Percentiles rank a stretch among this genome's conserved stretches.
These are phyloP conservation scores for Hypsibius dujardini DNA, from an alignment of 1,140 invertebrate genomes.

Conservation along the genomic window DNA sequence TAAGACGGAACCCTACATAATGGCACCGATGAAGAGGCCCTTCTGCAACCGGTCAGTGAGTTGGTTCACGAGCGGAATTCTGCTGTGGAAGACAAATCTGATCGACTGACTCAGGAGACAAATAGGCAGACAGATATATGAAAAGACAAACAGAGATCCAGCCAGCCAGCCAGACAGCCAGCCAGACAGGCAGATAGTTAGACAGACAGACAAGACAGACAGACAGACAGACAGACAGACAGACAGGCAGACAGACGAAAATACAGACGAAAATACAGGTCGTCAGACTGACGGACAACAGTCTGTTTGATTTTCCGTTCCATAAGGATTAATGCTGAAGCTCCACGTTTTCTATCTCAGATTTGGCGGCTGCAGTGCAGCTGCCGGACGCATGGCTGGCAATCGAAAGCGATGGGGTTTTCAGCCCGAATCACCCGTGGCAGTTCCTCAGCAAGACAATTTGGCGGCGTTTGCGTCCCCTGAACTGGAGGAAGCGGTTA, in stretches of 20 bases:
- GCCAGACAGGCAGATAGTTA: not conserved
- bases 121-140: too few species aligned
- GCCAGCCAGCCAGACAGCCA: too few species aligned
- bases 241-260: not conserved
- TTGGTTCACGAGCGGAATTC: too few species aligned
- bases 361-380: not conserved
- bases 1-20: too few species aligned
- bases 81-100: too few species aligned
- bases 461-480: not conserved
- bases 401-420: conserved; percentile 5
- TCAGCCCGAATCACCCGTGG: not conserved
- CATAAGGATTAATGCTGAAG: too few species aligned
- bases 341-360: too few species aligned
- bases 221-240: not conserved
- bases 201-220: not conserved
- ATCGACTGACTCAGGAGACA: too few species aligned
- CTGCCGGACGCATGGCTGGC: not conserved
- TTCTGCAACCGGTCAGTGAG: too few species aligned
- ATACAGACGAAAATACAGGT: not conserved
- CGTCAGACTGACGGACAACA: not conserved
- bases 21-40: too few species aligned
- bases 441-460: not conserved
- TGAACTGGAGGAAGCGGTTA: not conserved
- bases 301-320: too few species aligned
- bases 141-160: too few species aligned